These are phyloP conservation scores for Spodoptera littoralis DNA, from an alignment of 2,888 invertebrate genomes.

Conservation along the genomic window DNA sequence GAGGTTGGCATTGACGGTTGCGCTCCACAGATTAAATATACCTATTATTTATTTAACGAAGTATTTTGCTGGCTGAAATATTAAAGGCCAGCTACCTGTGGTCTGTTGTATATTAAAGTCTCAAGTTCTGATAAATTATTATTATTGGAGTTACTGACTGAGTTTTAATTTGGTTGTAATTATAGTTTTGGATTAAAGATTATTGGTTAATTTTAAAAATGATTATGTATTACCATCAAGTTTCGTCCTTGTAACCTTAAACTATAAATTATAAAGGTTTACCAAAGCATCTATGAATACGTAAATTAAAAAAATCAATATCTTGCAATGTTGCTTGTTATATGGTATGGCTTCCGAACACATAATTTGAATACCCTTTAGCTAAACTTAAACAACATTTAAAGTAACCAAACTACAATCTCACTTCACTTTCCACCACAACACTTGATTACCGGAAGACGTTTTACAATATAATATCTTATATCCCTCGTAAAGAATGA, in stretches of 20 bases:
- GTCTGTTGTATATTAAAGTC: slow-evolving; percentile 27
- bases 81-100: slow-evolving; percentile 25
- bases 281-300: no score
- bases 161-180: slow-evolving; percentile 27
- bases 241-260: no score
- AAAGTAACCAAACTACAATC: no score
- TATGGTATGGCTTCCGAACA: no score
- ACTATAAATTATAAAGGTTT: no score
- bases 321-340: no score
- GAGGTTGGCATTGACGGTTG: slow-evolving; percentile 44
- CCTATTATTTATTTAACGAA: slow-evolving; percentile 50
- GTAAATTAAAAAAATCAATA: no score
- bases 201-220: slow-evolving; percentile 5
- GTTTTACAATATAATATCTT: slow-evolving; percentile 1
- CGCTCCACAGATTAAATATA: slow-evolving; percentile 43
- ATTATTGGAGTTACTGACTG: slow-evolving; percentile 23
- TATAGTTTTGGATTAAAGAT: not conserved
- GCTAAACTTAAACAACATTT: no score
- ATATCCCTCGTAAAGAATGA: slow-evolving; percentile 25
- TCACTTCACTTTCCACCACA: no score
- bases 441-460: slow-evolving; percentile 6
- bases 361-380: no score
- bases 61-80: slow-evolving; percentile 41
- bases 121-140: slow-evolving; percentile 41
- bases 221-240: no score